These are phyloP conservation scores for Corythornis vintsioides DNA, from an alignment of 2,113 vertebrate genomes.

Conservation along the genomic window DNA sequence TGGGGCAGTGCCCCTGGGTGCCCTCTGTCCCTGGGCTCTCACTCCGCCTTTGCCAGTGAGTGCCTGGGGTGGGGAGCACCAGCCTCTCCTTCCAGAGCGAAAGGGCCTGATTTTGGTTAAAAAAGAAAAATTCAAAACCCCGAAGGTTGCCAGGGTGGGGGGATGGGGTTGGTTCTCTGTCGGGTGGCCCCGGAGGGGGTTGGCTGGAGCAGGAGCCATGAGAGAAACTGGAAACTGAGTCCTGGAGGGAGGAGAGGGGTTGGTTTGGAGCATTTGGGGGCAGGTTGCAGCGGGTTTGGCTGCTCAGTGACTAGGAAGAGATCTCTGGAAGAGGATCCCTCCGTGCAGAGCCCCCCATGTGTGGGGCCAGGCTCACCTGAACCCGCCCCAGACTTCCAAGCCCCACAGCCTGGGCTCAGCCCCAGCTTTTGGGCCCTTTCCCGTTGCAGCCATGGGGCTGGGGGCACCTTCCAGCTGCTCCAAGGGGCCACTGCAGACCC, in stretches of 20 bases:
- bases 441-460: not conserved
- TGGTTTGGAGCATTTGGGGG: not conserved
- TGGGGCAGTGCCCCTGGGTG: not conserved
- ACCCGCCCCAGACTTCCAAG: not conserved
- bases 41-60: rapidly evolving
- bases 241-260: not conserved
- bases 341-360: not conserved
- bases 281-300: not conserved
- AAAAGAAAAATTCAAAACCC: not conserved
- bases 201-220: too few species aligned
- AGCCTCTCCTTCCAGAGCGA: not conserved
- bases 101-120: not conserved
- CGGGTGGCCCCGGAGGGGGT: rapidly evolving
- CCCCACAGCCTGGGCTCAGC: not conserved
- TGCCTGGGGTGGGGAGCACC: not conserved
- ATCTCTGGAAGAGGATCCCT: not conserved
- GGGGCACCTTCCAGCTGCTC: not conserved
- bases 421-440: not conserved
- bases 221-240: rapidly evolving
- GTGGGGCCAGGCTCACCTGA: not conserved
- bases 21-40: not conserved
- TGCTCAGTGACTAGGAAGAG: not conserved
- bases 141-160: not conserved
- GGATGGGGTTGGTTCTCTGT: rapidly evolving
- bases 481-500: not conserved